Base-by-base conservation (phyloP, 1,140 invertebrate species). In the Tetramorium alpestre region DNA sequence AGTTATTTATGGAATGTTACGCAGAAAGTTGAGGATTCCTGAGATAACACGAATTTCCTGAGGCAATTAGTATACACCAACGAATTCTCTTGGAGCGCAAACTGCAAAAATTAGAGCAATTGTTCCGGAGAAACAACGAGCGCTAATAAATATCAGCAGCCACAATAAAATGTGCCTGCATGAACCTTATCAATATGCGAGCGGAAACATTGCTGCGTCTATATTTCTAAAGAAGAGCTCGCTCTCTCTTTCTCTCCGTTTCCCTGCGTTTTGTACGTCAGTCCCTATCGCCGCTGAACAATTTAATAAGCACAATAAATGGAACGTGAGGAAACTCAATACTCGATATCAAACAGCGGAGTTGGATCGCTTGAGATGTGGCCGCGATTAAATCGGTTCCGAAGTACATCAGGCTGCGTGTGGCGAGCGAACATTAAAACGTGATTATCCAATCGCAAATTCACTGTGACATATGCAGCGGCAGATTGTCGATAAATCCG, bases 271-370 rank as follows among this genome's bases (percentile, higher is more conserved):
- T 8, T 2, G 1, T n/a, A 47, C 8, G 28, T 67, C 28, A 16
- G 2, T 22, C 6, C 16, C 28, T 25, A 25, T 58, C 3, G 44
- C 3, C 8, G 7, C 60, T 33, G n/a, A 16, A 51, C n/a, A 80
- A 67, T 80, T 78, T 67, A 51, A 80, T 67, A 67, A 80, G 10
- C 62, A 22, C 44, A 47, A 25, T 51, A 67, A 22, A 67, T 22
- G 25, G n/a, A 64, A 78, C 25, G 22, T 77, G 16, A 77, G 47
- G 13, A 51, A 80, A 80, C 47, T 33, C 62, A 41, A 80, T 80
- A 80, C 3, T 38, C 62, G n/a, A 67, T 51, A 67, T 80, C 44
- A 51, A 80, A 67, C 44, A 51, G 22, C 41, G 18, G 33, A 38
- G 28, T 5, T 13, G 41, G 47, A 67, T 67, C 38, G 54, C 47